phyloP scores from a whole-genome alignment of 2,888 invertebrate genomes.

The Neocrepidodera transversa region DNA sequence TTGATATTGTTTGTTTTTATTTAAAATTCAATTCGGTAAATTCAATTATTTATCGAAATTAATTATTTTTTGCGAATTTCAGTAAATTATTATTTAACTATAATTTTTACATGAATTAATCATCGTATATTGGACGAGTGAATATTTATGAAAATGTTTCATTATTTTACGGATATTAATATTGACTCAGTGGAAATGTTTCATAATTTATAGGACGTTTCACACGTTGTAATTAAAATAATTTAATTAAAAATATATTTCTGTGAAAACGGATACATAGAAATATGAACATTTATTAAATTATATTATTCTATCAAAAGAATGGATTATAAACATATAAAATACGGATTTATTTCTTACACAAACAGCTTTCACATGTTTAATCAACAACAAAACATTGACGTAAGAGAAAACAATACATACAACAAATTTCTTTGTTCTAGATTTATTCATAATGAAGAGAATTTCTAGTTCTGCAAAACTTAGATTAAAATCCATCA shows the following conservation, averaged over 20 bases:
- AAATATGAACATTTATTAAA: conserved; percentile 5
- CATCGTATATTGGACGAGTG: conserved; percentile 9
- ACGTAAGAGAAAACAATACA: too few species aligned
- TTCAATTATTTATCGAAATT: conserved; percentile 27
- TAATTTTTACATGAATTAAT: conserved; percentile 20
- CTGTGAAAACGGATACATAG: conserved; percentile 1
- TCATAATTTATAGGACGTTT: conserved; percentile 10
- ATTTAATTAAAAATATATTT: conserved; percentile 17
- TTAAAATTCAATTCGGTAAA: conserved; percentile 30
- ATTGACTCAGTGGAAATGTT: conserved; percentile 15
- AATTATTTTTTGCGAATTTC: conserved; percentile 21
- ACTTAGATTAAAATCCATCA: too few species aligned
- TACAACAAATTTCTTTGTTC: too few species aligned
- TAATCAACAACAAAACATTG: too few species aligned
- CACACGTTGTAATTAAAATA: conserved; percentile 18
- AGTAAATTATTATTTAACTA: conserved; percentile 19
- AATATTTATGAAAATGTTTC: conserved; percentile 17
- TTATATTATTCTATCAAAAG: too few species aligned
- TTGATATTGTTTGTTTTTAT: conserved; percentile 38
- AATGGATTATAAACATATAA: too few species aligned
- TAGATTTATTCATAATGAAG: too few species aligned
- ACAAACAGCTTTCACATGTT: too few species aligned
- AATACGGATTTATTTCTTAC: too few species aligned
- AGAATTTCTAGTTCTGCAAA: too few species aligned
- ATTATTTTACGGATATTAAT: conserved; percentile 20